Base-by-base conservation (phyloP, 2,888 invertebrate genomes). In the Celastrina argiolus region DNA sequence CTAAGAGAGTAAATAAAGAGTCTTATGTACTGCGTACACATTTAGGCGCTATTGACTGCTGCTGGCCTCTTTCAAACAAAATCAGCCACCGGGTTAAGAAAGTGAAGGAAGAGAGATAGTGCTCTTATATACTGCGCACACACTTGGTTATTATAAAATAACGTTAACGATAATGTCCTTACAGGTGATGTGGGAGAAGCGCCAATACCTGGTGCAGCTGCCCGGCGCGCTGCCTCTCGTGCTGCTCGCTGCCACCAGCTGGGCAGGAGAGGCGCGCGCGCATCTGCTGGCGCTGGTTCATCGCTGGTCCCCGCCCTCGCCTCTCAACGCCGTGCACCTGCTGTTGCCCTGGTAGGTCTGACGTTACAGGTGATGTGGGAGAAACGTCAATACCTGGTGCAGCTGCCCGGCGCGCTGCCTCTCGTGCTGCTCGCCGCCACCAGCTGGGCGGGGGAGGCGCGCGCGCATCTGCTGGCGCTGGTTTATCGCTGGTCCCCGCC, bases 181-280 rank as follows among this genome's bases (percentile, higher is more conserved):
- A 4, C 69, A 94, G 92, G 95, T 97, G 64, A 92, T 99, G 76
- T 99, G 98, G 98, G 97, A 97, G 79, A 98, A 98, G 79, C 94
- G 98, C 1, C 95, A 97, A 81, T 98, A 98, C 83, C 89, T 99
- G 65, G 95, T 96, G 69, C 93, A 95, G 66, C 93, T 96, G 73
- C 96, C 98, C 0, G 94, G 95, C 76, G 98, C 98, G 0, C 81
- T 98, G 75, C 97, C 97, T 0, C 96, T 97, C 80, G 96, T 98
- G 8, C 89, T 97, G 68, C 90, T 96, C 72, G 96, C 97, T 0
- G 97, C 97, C 0, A 96, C 96, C 69, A 95, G 96, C 79, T 99
- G 98, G 99, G 97, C 97, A 80, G 97, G 96, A 87, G 95, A 95
- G 10, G 96, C 95, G 78, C 89, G 98, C 28, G 94, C 95, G 8